These are phyloP conservation scores for Zapornia atra DNA, from an alignment of 2,113 vertebrate species.

Conservation along the genomic window DNA sequence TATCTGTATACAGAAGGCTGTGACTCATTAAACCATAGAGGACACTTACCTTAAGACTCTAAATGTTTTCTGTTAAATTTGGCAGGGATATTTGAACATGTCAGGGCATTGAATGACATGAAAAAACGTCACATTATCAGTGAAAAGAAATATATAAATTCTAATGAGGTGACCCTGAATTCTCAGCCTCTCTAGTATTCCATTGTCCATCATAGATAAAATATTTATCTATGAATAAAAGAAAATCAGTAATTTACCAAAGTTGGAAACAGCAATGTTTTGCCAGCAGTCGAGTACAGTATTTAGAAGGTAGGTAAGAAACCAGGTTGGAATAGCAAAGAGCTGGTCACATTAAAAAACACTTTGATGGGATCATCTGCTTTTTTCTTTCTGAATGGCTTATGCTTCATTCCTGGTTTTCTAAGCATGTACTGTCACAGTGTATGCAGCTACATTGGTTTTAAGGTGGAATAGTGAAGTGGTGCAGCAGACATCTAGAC, in stretches of 20 bases:
- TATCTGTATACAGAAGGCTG: background rate
- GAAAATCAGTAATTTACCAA: background rate
- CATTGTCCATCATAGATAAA: background rate
- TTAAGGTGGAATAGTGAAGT: background rate
- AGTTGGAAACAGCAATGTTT: background rate
- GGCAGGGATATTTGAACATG: background rate
- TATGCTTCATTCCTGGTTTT: background rate
- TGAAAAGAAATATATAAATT: background rate
- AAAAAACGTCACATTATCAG: background rate
- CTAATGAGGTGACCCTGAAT: background rate
- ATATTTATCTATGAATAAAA: background rate
- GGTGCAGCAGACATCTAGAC: background rate
- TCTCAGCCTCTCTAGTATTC: background rate
- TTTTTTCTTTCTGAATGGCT: background rate
- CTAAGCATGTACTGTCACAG: background rate
- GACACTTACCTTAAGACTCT: background rate
- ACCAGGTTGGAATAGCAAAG: background rate
- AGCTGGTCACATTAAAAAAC: background rate
- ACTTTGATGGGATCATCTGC: background rate
- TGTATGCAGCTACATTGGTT: background rate
- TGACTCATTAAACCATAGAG: background rate
- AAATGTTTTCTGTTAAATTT: background rate
- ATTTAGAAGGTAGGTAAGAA: background rate
- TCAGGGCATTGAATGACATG: background rate
- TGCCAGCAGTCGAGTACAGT: background rate